Conservation (phyloP, 2,113 vertebrate genomes). For the Grantiella picta region DNA sequence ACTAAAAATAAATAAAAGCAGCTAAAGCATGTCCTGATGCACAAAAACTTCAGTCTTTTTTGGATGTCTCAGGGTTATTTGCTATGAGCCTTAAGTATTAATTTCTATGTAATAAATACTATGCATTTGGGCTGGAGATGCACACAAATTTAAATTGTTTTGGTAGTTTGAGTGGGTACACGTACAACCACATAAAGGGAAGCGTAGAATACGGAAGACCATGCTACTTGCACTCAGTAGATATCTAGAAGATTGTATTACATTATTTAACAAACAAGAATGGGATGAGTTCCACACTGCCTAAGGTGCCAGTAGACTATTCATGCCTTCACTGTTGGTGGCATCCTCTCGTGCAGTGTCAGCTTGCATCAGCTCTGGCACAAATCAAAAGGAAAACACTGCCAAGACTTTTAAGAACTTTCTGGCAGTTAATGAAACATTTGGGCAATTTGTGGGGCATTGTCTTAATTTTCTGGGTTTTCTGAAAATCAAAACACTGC, state of each 20-base stretch:
- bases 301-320: neutral
- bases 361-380: neutral
- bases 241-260: neutral
- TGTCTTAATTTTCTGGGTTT: neutral
- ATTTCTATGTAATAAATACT: neutral
- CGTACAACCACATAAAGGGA: accelerated
- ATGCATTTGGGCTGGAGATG: neutral
- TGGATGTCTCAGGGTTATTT: accelerated
- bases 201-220: neutral
- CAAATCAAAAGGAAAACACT: neutral
- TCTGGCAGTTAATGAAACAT: neutral
- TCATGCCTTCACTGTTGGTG: neutral
- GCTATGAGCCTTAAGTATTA: neutral
- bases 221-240: neutral
- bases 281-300: neutral
- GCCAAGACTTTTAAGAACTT: neutral
- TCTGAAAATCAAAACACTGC: neutral
- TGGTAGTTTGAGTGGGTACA: neutral
- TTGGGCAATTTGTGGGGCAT: neutral
- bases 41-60: neutral
- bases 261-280: neutral
- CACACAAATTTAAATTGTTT: neutral
- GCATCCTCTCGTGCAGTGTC: neutral
- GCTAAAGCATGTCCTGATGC: neutral
- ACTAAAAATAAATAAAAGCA: neutral